These are phyloP conservation scores for Xestia xanthographa DNA, from an alignment of 2,888 invertebrate species.

Conservation along the genomic window DNA sequence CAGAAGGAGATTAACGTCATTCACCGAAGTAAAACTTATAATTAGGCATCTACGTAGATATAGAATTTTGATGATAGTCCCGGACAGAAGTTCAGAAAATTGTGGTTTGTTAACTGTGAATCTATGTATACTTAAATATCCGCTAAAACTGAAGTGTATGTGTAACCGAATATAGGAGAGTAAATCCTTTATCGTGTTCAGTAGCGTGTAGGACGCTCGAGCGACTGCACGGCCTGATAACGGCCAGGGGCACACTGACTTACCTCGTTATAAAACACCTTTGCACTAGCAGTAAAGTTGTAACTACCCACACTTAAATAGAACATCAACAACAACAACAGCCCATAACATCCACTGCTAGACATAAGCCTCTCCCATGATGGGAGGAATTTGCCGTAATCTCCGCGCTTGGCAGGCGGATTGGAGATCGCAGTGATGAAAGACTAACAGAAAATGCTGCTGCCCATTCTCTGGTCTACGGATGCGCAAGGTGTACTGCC, in stretches of 20 bases:
- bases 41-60: neutral
- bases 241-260: constrained; percentile 48
- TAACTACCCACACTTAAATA: constrained; percentile 43
- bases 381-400: too few species aligned
- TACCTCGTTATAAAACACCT: constrained; percentile 50
- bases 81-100: neutral
- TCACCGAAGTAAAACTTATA: neutral
- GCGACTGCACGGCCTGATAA: constrained; percentile 69
- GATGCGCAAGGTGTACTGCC: too few species aligned
- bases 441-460: too few species aligned
- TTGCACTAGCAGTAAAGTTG: constrained; percentile 28
- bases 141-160: constrained; percentile 31
- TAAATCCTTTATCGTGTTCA: constrained; percentile 67
- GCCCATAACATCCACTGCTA: too few species aligned
- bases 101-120: neutral
- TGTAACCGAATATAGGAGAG: constrained; percentile 51
- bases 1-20: neutral
- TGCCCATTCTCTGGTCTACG: too few species aligned
- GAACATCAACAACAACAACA: too few species aligned
- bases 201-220: constrained; percentile 55
- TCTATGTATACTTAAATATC: constrained; percentile 4
- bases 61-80: neutral
- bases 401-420: too few species aligned
- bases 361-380: too few species aligned
- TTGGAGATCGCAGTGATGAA: too few species aligned